These are phyloP conservation scores for Antitype chi DNA, from an alignment of 2,888 invertebrate genomes.

Conservation along the genomic window DNA sequence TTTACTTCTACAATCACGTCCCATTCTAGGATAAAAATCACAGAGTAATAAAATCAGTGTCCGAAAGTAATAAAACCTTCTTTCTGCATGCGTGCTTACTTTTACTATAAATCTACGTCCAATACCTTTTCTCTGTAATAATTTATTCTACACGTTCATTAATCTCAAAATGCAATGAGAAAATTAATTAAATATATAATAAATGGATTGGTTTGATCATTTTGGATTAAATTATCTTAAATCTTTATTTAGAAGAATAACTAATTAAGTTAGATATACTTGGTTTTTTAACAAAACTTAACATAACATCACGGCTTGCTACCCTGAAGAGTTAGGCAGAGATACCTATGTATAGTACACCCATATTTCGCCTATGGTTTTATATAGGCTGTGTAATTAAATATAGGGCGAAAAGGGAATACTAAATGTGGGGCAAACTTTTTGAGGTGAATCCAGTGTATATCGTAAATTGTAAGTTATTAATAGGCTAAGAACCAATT, in stretches of 20 bases:
- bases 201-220: conserved; percentile 5
- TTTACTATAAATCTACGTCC: conserved; percentile 43
- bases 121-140: conserved; percentile 26
- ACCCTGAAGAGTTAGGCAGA: too few species aligned
- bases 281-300: too few species aligned
- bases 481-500: neutral
- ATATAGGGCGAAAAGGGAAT: too few species aligned
- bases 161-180: conserved; percentile 39
- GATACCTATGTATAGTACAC: too few species aligned
- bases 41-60: conserved; percentile 24
- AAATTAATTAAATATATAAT: conserved; percentile 20
- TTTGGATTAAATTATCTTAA: conserved; percentile 1
- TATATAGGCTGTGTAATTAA: too few species aligned
- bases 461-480: neutral
- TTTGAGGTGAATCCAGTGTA: too few species aligned
- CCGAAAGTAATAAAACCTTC: conserved; percentile 29
- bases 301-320: too few species aligned
- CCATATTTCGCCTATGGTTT: too few species aligned
- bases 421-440: too few species aligned
- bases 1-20: conserved; percentile 3
- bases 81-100: conserved; percentile 41
- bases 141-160: conserved; percentile 38
- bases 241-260: too few species aligned
- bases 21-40: conserved; percentile 29
- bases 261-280: too few species aligned